Evolutionary conservation across 1,140 invertebrate genomes (phyloP).

Genomic region (Dryas iulia): DNA sequence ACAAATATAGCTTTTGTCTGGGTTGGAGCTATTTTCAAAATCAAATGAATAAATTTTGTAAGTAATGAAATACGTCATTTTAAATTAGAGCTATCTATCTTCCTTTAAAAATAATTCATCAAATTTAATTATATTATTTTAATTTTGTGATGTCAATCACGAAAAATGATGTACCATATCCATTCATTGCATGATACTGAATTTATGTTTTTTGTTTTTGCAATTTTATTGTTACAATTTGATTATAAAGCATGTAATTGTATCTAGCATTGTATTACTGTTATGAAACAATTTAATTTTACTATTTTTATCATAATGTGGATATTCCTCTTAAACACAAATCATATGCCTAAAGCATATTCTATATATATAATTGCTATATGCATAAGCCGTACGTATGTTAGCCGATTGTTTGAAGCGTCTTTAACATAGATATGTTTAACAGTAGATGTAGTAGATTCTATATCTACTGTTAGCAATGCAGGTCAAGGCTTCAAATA

Average conservation of each 20-base stretch:
- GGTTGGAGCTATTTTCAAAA: too few species aligned
- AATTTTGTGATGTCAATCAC: not conserved
- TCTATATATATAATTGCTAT: not conserved
- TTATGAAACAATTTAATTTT: not conserved
- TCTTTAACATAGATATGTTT: constrained; percentile 6
- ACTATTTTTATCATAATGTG: too few species aligned
- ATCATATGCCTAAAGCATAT: not conserved
- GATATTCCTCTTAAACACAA: too few species aligned
- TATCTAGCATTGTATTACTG: not conserved
- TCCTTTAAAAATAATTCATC: too few species aligned
- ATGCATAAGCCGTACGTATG: too few species aligned
- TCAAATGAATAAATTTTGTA: too few species aligned
- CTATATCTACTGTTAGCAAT: constrained; percentile 55
- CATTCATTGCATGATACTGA: not conserved
- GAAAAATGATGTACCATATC: not conserved
- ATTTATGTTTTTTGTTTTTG: not conserved
- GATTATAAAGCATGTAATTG: not conserved
- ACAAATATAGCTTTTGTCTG: too few species aligned
- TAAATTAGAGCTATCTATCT: too few species aligned
- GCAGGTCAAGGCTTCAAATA: constrained; percentile 58
- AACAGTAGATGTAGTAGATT: too few species aligned
- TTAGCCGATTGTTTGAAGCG: not conserved
- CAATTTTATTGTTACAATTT: not conserved
- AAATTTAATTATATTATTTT: not conserved
- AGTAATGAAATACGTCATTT: too few species aligned